Percentiles rank a stretch among this genome's conserved stretches.
phyloP scores from a whole-genome alignment of 2,888 invertebrate species.

The Parochlus steinenii region DNA sequence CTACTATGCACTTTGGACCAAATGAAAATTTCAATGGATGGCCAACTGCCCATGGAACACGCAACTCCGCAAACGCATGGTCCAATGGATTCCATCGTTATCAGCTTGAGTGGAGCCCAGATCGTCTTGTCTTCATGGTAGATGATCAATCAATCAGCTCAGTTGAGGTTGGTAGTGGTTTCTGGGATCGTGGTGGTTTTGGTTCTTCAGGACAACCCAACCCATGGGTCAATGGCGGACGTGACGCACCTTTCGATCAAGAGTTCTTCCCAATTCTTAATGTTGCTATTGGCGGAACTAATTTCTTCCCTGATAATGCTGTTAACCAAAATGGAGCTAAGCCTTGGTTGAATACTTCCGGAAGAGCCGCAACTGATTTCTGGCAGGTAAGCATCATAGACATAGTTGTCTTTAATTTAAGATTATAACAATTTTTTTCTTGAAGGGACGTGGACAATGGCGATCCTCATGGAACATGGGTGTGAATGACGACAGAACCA shows the following conservation, averaged over 20 bases:
- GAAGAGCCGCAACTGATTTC: constrained; percentile 39
- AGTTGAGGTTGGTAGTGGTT: constrained; percentile 36
- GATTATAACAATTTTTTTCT: too few relatives aligned
- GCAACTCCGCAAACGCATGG: constrained; percentile 19
- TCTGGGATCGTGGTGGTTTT: constrained; percentile 47
- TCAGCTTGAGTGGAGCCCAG: constrained; percentile 48
- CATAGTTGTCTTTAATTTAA: too few relatives aligned
- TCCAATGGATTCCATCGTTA: constrained; percentile 45
- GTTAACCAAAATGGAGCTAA: not conserved
- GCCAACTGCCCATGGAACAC: not conserved
- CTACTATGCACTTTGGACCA: constrained; percentile 53
- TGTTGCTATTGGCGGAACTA: constrained; percentile 48
- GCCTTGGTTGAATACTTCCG: constrained; percentile 15
- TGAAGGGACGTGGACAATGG: constrained; percentile 34
- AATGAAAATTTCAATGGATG: not conserved
- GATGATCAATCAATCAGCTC: constrained; percentile 37
- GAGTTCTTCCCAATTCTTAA: constrained; percentile 49
- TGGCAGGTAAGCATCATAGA: too few relatives aligned
- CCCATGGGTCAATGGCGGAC: constrained; percentile 39
- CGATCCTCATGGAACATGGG: constrained; percentile 38
- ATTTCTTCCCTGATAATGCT: constrained; percentile 43
- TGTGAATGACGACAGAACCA: constrained; percentile 33
- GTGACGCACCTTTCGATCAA: constrained; percentile 50
- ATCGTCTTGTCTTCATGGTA: constrained; percentile 24
- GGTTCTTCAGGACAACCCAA: constrained; percentile 32